A percentile compares a stretch with the other conserved stretches of the same genome.
Evolutionary conservation across 1,140 invertebrate genomes (phyloP).

Genomic region (Phocides pigmalion): DNA sequence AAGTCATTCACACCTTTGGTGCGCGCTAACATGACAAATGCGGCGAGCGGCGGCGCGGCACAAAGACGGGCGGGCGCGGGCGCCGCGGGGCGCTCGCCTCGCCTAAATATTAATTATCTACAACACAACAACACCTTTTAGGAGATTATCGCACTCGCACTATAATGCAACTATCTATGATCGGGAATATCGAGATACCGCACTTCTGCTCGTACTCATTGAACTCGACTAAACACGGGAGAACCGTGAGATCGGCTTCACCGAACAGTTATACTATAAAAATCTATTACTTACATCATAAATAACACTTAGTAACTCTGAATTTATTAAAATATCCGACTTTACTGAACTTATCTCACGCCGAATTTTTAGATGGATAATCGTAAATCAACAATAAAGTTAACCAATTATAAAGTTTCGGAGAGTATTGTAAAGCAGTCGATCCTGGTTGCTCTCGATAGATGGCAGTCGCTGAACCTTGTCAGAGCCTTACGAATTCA

Average conservation of each 20-base stretch:
- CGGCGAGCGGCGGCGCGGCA: conserved; percentile 56
- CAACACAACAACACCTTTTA: conserved; percentile 78
- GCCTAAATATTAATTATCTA: conserved; percentile 81
- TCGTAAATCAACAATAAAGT: too few species aligned
- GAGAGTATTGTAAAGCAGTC: too few species aligned
- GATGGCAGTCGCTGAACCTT: too few species aligned
- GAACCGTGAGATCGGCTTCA: not conserved
- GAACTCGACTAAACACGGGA: conserved; percentile 10
- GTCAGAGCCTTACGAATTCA: too few species aligned
- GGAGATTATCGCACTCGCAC: conserved; percentile 76
- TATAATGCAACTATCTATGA: conserved; percentile 67
- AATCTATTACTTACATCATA: conserved; percentile 1
- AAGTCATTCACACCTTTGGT: conserved; percentile 81
- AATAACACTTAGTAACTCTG: not conserved
- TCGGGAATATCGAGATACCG: conserved; percentile 71
- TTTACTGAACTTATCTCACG: too few species aligned
- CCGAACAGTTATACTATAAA: not conserved
- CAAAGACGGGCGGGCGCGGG: conserved; percentile 63
- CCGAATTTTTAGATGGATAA: too few species aligned
- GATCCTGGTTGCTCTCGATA: too few species aligned
- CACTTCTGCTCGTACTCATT: conserved; percentile 43
- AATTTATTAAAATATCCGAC: too few species aligned
- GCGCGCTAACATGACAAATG: conserved; percentile 81
- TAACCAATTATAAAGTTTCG: too few species aligned
- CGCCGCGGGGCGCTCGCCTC: conserved; percentile 68